Percentiles rank a stretch among this genome's conserved stretches.
Evolutionary conservation across 2,888 invertebrate genomes (phyloP).

Genomic region (Hanleya hanleyi): DNA sequence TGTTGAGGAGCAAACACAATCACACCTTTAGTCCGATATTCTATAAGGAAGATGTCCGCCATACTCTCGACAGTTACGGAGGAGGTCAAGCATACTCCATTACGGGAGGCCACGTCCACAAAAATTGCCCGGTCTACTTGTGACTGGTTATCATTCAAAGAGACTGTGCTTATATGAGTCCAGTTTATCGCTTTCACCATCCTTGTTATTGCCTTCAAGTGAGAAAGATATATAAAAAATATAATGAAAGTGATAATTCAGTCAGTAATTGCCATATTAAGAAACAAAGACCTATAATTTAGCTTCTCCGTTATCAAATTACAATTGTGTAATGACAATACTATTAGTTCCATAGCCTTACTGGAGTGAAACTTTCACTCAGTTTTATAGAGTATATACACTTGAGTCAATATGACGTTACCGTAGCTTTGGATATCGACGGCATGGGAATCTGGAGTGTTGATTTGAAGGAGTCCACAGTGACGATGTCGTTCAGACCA

Average conservation of each 20-base stretch:
- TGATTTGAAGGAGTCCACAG: not conserved
- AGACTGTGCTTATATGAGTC: not conserved
- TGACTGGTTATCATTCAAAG: not conserved
- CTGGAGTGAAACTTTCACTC: too few relatives aligned
- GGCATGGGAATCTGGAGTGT: not conserved
- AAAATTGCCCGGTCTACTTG: not conserved
- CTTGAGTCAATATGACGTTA: too few relatives aligned
- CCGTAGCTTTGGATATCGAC: not conserved
- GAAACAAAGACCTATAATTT: too few relatives aligned
- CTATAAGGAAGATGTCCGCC: not conserved
- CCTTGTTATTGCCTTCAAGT: not conserved
- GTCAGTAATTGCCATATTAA: too few relatives aligned
- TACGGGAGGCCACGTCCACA: not conserved
- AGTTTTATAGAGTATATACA: too few relatives aligned
- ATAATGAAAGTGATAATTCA: not conserved
- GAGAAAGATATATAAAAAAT: not conserved
- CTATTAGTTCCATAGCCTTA: too few relatives aligned
- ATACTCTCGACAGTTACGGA: not conserved
- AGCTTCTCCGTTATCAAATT: too few relatives aligned
- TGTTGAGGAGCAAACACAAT: too few relatives aligned
- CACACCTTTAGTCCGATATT: too few relatives aligned
- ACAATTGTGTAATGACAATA: too few relatives aligned
- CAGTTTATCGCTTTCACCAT: not conserved
- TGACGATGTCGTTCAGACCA: too few relatives aligned
- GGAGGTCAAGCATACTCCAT: not conserved